These are phyloP conservation scores for Pristionchus maxplancki DNA, from an alignment of 2,888 invertebrate genomes.

Conservation along the genomic window DNA sequence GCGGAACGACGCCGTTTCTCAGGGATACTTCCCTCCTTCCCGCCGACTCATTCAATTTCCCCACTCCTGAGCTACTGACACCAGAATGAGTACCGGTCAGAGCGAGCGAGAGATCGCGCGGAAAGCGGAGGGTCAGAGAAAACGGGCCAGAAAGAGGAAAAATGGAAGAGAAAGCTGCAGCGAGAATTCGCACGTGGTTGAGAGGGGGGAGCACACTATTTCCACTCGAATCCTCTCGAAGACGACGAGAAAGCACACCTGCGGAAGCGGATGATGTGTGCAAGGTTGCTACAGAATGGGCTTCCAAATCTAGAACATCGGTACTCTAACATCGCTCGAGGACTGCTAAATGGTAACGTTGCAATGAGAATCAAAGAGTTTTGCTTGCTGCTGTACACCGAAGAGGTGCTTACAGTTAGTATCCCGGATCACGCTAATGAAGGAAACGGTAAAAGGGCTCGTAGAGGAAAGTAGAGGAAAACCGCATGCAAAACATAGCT, in stretches of 20 bases:
- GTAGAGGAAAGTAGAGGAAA: too few species aligned
- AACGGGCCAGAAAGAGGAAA: neutral
- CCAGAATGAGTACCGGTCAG: neutral
- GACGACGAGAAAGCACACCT: neutral
- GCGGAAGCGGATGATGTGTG: neutral
- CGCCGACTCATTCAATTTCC: conserved; percentile 17
- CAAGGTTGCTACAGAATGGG: too few species aligned
- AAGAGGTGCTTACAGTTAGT: too few species aligned
- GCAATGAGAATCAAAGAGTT: too few species aligned
- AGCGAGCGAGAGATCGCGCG: neutral
- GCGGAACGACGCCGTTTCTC: neutral
- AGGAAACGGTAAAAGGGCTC: too few species aligned
- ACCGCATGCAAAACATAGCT: neutral
- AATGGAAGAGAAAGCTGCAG: neutral
- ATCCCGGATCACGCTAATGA: too few species aligned
- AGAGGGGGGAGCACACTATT: neutral
- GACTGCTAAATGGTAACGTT: too few species aligned
- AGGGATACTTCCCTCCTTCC: neutral
- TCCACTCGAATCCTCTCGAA: neutral
- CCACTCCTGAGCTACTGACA: neutral
- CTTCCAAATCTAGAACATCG: too few species aligned
- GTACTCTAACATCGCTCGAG: neutral
- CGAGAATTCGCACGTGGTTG: neutral
- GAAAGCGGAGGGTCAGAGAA: neutral
- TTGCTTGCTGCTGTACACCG: too few species aligned